Conservation (phyloP, 2,797 vertebrate genomes). For the Tamandua tetradactyla region DNA sequence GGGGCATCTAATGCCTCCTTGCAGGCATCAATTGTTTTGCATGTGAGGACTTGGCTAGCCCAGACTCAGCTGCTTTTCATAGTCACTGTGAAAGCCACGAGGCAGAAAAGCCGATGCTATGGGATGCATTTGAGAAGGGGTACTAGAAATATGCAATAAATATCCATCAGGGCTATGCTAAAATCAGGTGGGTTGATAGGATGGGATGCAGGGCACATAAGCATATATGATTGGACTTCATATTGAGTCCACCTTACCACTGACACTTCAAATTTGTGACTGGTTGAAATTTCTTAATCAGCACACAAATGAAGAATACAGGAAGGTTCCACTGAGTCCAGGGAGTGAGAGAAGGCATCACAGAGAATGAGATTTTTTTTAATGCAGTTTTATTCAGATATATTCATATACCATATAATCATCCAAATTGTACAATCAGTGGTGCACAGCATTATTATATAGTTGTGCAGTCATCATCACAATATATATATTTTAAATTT, state of each 20-base stretch:
- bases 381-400: no score
- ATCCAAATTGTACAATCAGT: no score
- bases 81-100: neutral
- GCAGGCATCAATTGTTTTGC: neutral
- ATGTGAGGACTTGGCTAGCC: neutral
- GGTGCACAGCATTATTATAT: no score
- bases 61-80: neutral
- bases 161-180: neutral
- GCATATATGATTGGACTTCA: neutral
- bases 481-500: no score
- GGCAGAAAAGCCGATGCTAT: neutral
- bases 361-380: no score
- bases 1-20: neutral
- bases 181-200: neutral
- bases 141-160: neutral
- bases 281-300: neutral
- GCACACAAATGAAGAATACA: neutral
- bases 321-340: neutral
- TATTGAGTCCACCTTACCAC: neutral
- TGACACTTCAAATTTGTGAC: neutral
- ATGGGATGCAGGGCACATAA: neutral
- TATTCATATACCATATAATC: no score
- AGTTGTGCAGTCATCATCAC: no score
- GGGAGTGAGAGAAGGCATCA: neutral
- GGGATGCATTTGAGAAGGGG: neutral